These are phyloP conservation scores for Mesocentrotus franciscanus DNA, from an alignment of 53 echinoderm and acorn worm genomes.

Conservation along the genomic window DNA sequence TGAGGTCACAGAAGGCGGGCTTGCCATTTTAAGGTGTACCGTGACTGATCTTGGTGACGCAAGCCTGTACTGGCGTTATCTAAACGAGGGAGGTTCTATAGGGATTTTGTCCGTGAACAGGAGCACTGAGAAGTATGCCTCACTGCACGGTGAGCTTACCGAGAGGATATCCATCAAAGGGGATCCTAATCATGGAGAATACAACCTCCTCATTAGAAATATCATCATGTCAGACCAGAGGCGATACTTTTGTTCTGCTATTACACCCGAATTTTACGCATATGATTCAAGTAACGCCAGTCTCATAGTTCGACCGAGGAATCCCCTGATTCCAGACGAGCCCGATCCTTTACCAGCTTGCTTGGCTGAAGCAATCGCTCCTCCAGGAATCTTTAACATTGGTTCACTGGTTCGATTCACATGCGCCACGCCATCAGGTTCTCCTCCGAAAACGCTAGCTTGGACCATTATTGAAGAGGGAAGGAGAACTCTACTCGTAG, in stretches of 20 bases:
- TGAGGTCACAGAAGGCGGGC: slow-evolving; percentile 70
- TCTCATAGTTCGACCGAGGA: slow-evolving; percentile 15
- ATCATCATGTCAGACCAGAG: slow-evolving; percentile 66
- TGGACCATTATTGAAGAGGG: background rate
- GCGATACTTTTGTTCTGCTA: slow-evolving; percentile 69
- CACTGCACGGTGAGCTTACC: slow-evolving; percentile 63
- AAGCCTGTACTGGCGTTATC: slow-evolving; percentile 70
- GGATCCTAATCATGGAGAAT: slow-evolving; percentile 63
- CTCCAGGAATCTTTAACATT: slow-evolving; percentile 38
- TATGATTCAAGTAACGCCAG: slow-evolving; percentile 25
- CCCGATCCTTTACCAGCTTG: slow-evolving; percentile 51
- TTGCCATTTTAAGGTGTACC: slow-evolving; percentile 71
- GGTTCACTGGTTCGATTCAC: slow-evolving; percentile 66
- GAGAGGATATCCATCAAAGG: slow-evolving; percentile 67
- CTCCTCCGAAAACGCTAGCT: background rate
- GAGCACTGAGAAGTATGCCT: slow-evolving; percentile 64
- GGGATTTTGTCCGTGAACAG: slow-evolving; percentile 65
- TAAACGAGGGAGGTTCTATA: background rate
- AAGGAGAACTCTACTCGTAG: background rate
- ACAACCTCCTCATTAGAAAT: slow-evolving; percentile 69
- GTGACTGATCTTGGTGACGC: slow-evolving; percentile 63
- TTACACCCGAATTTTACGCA: background rate
- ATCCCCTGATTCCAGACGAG: background rate
- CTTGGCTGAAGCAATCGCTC: slow-evolving; percentile 24
- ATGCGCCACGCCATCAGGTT: slow-evolving; percentile 48